A percentile compares a stretch with the other conserved stretches of the same genome.
Conservation (phyloP, 1,140 invertebrate species). For the Ostrea denselamellosa region DNA sequence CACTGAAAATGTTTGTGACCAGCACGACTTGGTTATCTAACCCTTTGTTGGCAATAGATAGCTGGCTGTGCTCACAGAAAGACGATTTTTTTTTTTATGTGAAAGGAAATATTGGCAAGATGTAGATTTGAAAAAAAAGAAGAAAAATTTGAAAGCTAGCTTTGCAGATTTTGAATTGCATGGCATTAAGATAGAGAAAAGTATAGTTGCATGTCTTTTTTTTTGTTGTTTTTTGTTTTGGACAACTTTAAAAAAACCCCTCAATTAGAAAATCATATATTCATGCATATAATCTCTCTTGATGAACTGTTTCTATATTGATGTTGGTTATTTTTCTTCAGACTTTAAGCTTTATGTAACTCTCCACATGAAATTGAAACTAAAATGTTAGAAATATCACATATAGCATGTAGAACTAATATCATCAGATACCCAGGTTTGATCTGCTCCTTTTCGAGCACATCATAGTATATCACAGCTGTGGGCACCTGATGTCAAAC, state of each 20-base stretch:
- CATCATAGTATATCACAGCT: not conserved
- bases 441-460: not conserved
- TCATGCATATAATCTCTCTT: not conserved
- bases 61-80: not conserved
- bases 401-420: not conserved
- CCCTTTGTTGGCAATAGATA: not conserved
- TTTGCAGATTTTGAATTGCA: not conserved
- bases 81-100: slow-evolving; percentile 9
- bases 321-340: not conserved
- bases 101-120: not conserved
- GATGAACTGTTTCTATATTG: not conserved
- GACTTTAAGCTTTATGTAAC: not conserved
- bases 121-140: not conserved
- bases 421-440: not conserved
- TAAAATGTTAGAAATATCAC: not conserved
- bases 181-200: not conserved
- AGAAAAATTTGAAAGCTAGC: not conserved
- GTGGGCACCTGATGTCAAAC: not conserved
- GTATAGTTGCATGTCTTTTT: not conserved
- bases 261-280: not conserved
- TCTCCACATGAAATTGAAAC: not conserved
- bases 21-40: slow-evolving; percentile 12
- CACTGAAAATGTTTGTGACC: not conserved
- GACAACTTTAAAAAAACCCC: not conserved
- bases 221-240: not conserved